These are phyloP conservation scores for Rhinoderma darwinii DNA, from an alignment of 2,113 vertebrate genomes.

Conservation along the genomic window DNA sequence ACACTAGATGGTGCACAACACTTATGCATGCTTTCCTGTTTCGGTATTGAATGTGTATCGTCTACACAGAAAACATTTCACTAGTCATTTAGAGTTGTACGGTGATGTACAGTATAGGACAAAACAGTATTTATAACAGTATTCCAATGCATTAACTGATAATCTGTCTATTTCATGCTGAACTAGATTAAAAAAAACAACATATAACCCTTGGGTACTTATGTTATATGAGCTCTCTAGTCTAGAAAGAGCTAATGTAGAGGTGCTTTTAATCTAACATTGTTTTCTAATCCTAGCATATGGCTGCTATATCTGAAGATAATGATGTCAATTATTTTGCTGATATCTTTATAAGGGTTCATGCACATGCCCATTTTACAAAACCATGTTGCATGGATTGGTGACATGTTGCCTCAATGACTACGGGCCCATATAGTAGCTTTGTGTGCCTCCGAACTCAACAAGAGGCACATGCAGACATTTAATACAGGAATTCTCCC, in stretches of 20 bases:
- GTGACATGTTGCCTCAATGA: too few species aligned
- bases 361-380: too few species aligned
- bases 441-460: too few species aligned
- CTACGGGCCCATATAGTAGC: too few species aligned
- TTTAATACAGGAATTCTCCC: too few species aligned
- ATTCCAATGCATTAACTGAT: background rate
- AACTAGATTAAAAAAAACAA: background rate
- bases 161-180: background rate
- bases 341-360: too few species aligned
- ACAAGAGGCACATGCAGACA: too few species aligned
- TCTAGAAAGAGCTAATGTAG: background rate
- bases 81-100: background rate
- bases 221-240: background rate
- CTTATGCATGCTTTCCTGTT: background rate
- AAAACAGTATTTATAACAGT: background rate
- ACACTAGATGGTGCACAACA: slow-evolving; percentile 52
- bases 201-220: background rate
- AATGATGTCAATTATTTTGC: too few species aligned
- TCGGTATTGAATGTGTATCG: background rate
- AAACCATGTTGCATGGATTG: too few species aligned
- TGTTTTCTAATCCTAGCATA: too few species aligned
- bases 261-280: background rate
- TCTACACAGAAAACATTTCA: background rate
- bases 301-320: too few species aligned
- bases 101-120: background rate